phyloP scores from a whole-genome alignment of 2,888 invertebrate genomes.

The Digitonthophagus gazella region DNA sequence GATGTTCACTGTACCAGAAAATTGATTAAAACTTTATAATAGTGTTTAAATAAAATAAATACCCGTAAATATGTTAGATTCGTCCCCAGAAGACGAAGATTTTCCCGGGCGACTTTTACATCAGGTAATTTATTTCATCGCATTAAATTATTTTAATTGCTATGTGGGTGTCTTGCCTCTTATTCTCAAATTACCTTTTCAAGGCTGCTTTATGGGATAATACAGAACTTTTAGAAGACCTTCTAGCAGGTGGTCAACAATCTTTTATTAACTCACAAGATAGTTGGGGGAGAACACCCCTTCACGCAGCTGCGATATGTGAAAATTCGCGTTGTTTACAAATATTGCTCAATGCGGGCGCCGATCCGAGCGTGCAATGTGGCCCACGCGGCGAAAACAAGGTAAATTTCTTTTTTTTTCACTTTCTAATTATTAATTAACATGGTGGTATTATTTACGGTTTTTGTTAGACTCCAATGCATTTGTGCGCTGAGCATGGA shows the following conservation, averaged over 20 bases:
- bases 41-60: not conserved
- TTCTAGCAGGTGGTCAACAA: conserved; percentile 68
- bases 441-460: not conserved
- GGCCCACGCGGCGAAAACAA: conserved; percentile 67
- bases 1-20: not conserved
- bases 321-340: conserved; percentile 74
- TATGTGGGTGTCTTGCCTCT: conserved; percentile 6
- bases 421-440: conserved; percentile 10
- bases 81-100: conserved; percentile 77
- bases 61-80: conserved; percentile 57
- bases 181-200: conserved; percentile 14
- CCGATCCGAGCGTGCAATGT: conserved; percentile 66
- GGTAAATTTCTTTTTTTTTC: conserved; percentile 48
- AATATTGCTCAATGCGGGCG: conserved; percentile 70
- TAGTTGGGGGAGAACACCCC: conserved; percentile 70
- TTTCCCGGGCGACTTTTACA: conserved; percentile 76
- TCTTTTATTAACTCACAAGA: conserved; percentile 67
- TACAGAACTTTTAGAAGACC: conserved; percentile 77
- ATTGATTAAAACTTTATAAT: not conserved
- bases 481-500: conserved; percentile 78
- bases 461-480: conserved; percentile 68
- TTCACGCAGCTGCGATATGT: conserved; percentile 80
- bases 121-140: conserved; percentile 55
- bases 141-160: not conserved
- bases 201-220: conserved; percentile 88